Evolutionary conservation across 2,113 vertebrate genomes (phyloP).

Genomic region (Apodemus sylvaticus): DNA sequence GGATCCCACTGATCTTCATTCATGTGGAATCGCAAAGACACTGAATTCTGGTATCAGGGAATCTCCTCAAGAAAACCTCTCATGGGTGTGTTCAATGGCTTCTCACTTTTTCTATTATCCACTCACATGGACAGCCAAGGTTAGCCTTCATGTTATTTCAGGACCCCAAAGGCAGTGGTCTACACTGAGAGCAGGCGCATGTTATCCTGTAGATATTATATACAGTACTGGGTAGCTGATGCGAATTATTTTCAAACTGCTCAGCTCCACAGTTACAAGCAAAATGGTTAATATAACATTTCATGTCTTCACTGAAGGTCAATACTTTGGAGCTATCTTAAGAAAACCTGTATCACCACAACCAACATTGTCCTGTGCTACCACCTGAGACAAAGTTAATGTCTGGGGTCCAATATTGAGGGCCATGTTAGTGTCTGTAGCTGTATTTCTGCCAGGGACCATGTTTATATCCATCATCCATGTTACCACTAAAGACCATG

Average conservation of each 20-base stretch:
- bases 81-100: not conserved
- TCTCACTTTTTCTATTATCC: not conserved
- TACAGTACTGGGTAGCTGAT: not conserved
- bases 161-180: not conserved
- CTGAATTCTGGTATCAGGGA: not conserved
- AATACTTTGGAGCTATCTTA: not conserved
- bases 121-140: no score
- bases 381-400: not conserved
- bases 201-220: not conserved
- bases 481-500: not conserved
- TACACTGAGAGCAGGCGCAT: not conserved
- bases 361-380: not conserved
- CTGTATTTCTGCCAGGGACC: not conserved
- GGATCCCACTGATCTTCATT: not conserved
- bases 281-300: not conserved
- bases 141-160: not conserved
- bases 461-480: not conserved
- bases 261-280: not conserved
- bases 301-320: not conserved
- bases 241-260: not conserved
- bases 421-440: not conserved
- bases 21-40: not conserved
- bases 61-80: no score
- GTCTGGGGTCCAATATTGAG: not conserved
- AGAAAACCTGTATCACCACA: not conserved